Base-by-base conservation (phyloP, 2,888 invertebrate species). In the Calliphora vomitoria region DNA sequence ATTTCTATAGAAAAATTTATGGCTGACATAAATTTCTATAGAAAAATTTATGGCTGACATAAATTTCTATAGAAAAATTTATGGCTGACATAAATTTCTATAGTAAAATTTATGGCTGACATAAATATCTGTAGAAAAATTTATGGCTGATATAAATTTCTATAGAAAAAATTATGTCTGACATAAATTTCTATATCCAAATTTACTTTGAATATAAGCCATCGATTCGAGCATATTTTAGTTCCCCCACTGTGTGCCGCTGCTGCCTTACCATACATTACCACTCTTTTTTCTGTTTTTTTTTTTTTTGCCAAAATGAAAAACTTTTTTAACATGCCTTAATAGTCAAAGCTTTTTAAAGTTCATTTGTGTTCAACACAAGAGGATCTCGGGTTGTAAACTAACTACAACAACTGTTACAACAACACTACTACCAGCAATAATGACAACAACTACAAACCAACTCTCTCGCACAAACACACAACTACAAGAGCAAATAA, bases 311-410 rank as follows among this genome's bases (percentile, higher is more conserved):
- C 66, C 25, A 25, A 60, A 78, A 78, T 69, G 80, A 84, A 76
- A 86, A 83, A 80, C 55, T 85, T 87, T 87, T 85, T 87, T 82
- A 87, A 85, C 81, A 78, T 87, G 84, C 87, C 87, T 78, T 87
- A 87, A 87, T 87, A 85, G 87, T 85, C 87, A 85, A 87, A 87
- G 87, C 87, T 85, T 87, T 87, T 87, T 85, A 85, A 87, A 87
- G 84, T 87, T 87, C 87, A 87, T 87, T 87, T 87, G 87, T 78
- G 78, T 72, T 85, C 47, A 87, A 85, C 82, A 82, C 81, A 74
- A 78, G 74, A 81, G 84, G 87, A 87, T 87, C 78, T 82, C 8
- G 55, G 55, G 64, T 68, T 85, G 87, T 82, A 85, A 66, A 82
- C 72, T 60, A 82, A 85, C 84, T 55, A 53, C 76, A 47, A 41